phyloP scores from a whole-genome alignment of 1,140 invertebrate species.

The Drosophila rufa region DNA sequence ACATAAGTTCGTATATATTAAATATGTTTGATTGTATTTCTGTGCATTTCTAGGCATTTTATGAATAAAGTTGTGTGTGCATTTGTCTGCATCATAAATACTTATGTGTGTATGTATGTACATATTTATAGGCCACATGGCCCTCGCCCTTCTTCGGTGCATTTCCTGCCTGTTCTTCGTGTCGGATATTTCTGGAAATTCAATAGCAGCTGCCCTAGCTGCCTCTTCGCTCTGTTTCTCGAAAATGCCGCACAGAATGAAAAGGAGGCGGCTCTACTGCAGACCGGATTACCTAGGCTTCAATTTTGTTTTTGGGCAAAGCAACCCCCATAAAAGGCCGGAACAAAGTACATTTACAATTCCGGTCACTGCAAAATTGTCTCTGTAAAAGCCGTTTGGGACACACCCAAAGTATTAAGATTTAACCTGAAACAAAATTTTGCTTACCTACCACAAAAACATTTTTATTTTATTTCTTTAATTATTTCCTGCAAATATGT shows the following conservation, averaged over 20 bases:
- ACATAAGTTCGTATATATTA: neutral
- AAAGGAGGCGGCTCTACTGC: slow-evolving; percentile 11
- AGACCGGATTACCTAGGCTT: slow-evolving; percentile 69
- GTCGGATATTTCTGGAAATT: slow-evolving; percentile 50
- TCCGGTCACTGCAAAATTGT: neutral
- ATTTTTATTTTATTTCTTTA: too few species aligned
- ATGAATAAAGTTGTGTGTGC: neutral
- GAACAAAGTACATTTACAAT: slow-evolving; percentile 19
- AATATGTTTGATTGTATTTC: too few species aligned
- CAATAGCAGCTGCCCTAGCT: slow-evolving; percentile 58
- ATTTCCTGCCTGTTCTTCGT: slow-evolving; percentile 50
- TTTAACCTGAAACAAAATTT: neutral
- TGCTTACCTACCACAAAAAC: neutral
- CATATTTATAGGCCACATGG: slow-evolving; percentile 24
- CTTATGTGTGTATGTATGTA: neutral
- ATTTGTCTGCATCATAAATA: neutral
- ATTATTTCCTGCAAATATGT: too few species aligned
- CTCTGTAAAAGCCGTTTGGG: neutral
- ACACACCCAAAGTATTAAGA: neutral
- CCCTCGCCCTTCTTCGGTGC: slow-evolving; percentile 34
- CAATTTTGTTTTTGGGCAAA: slow-evolving; percentile 34
- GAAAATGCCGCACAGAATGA: slow-evolving; percentile 33
- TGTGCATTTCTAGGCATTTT: neutral
- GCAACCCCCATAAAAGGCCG: slow-evolving; percentile 50
- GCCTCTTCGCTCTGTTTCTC: slow-evolving; percentile 47